Evolutionary conservation across 2,113 vertebrate genomes (phyloP).

Genomic region (Nerophis lumbriciformis): DNA sequence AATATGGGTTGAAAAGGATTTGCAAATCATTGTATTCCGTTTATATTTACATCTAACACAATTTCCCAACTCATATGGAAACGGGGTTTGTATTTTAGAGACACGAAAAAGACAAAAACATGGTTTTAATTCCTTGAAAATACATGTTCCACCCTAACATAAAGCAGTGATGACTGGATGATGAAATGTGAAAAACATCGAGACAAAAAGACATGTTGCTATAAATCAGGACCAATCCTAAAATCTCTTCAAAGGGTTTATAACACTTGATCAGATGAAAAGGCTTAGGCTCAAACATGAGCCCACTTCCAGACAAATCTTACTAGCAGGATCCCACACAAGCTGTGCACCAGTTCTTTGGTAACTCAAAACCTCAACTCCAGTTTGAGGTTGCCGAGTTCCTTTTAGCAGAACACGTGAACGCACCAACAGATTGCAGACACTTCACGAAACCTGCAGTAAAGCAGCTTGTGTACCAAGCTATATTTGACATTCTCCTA

Average conservation of each 20-base stretch:
- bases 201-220: neutral
- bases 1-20: too few species aligned
- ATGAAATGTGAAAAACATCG: neutral
- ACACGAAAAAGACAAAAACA: neutral
- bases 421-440: constrained; percentile 46
- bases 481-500: constrained; percentile 22
- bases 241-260: neutral
- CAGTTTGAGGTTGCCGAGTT: constrained; percentile 8
- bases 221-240: neutral
- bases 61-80: too few species aligned
- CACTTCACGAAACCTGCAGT: constrained; percentile 34
- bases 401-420: neutral
- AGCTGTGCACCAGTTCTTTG: neutral
- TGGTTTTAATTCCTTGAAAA: too few species aligned
- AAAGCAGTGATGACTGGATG: neutral
- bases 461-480: constrained; percentile 40
- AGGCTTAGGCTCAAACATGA: neutral
- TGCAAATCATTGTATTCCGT: too few species aligned
- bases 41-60: too few species aligned
- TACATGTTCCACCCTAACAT: neutral
- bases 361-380: neutral
- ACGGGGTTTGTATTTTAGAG: too few species aligned
- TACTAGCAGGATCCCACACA: neutral
- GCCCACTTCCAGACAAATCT: neutral
- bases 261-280: neutral